These are phyloP conservation scores for Erpetoichthys calabaricus DNA, from an alignment of 2,797 vertebrate genomes.

Conservation along the genomic window DNA sequence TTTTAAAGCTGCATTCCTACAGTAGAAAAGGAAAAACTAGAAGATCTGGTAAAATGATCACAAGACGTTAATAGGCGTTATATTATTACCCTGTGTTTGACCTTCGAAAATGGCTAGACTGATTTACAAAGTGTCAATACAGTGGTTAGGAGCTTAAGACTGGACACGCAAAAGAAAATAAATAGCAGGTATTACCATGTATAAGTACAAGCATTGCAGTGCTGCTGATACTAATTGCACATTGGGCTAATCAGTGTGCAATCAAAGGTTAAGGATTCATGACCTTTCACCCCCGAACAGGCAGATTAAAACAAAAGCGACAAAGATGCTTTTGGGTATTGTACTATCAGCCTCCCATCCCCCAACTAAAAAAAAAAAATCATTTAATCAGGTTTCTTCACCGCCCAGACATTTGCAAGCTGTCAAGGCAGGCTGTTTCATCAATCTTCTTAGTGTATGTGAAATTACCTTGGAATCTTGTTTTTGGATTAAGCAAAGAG, in stretches of 20 bases:
- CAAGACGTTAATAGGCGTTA: no score
- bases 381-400: slow-evolving; percentile 34
- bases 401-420: slow-evolving; percentile 40
- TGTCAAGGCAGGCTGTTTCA: slow-evolving; percentile 34
- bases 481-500: slow-evolving; percentile 51
- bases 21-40: no score
- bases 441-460: slow-evolving; percentile 33
- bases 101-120: slow-evolving; percentile 6
- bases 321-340: slow-evolving; percentile 37
- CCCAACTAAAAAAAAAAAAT: slow-evolving; percentile 28
- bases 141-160: not conserved
- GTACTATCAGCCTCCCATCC: slow-evolving; percentile 39
- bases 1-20: no score
- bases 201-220: slow-evolving; percentile 51
- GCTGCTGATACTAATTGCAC: slow-evolving; percentile 54
- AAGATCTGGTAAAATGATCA: no score
- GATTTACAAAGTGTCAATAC: slow-evolving; percentile 9
- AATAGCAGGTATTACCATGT: slow-evolving; percentile 22
- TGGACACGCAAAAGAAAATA: slow-evolving; percentile 40
- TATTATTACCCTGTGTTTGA: not conserved
- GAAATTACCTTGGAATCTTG: slow-evolving; percentile 43
- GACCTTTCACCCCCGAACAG: slow-evolving; percentile 38
- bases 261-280: slow-evolving; percentile 53
- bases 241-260: slow-evolving; percentile 51
- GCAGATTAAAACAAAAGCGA: slow-evolving; percentile 51